Evolutionary conservation across 1,140 invertebrate genomes (phyloP).

Genomic region (Pseudobourletiella spinata): DNA sequence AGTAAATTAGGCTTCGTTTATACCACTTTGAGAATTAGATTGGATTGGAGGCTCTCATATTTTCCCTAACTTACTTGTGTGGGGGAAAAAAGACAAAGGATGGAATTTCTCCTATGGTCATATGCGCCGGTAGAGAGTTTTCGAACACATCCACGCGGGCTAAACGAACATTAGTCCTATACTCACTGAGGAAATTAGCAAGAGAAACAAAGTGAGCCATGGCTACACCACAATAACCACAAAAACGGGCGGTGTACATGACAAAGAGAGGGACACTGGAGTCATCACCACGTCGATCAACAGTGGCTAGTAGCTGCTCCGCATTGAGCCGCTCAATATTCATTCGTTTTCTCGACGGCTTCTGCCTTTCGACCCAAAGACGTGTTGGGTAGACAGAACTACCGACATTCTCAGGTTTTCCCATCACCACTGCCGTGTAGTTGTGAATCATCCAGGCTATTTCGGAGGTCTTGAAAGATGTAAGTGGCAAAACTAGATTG

Average conservation of each 20-base stretch:
- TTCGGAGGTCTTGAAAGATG: constrained; percentile 28
- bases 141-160: constrained; percentile 29
- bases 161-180: constrained; percentile 19
- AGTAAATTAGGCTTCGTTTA: neutral
- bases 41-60: neutral
- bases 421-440: constrained; percentile 19
- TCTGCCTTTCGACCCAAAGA: constrained; percentile 7
- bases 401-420: too few relatives aligned
- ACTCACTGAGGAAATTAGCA: constrained; percentile 21
- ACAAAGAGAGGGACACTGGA: constrained; percentile 19
- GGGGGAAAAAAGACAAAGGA: constrained; percentile 28
- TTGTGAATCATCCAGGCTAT: constrained; percentile 26
- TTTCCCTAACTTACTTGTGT: constrained; percentile 11
- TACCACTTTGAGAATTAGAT: neutral
- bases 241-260: constrained; percentile 30
- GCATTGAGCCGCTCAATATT: constrained; percentile 12
- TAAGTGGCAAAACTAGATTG: neutral
- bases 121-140: constrained; percentile 22
- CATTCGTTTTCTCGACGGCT: neutral
- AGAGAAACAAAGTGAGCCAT: constrained; percentile 25
- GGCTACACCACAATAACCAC: constrained; percentile 31
- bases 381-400: neutral
- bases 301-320: constrained; percentile 1
- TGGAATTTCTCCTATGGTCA: constrained; percentile 25
- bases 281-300: constrained; percentile 6